Evolutionary conservation across 1,140 invertebrate genomes (phyloP).

Genomic region (Ceratina calcarata): DNA sequence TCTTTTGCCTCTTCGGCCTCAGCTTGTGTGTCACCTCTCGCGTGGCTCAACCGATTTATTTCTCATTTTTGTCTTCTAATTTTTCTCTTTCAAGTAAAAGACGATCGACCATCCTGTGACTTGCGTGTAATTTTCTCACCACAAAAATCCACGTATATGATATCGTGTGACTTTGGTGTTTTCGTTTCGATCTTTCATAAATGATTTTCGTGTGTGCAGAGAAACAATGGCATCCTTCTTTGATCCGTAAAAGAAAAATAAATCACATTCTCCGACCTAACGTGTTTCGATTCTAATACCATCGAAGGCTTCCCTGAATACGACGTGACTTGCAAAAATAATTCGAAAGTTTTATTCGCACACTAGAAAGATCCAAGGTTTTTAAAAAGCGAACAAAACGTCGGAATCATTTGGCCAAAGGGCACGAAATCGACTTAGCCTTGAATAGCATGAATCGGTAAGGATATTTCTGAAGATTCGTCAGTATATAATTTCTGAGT

Average conservation of each 20-base stretch:
- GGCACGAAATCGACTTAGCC: background rate
- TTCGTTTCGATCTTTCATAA: background rate
- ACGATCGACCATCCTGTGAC: conserved; percentile 25
- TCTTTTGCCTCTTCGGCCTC: conserved; percentile 22
- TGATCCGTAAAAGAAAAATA: background rate
- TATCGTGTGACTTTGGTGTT: conserved; percentile 21
- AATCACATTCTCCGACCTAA: background rate
- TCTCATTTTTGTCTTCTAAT: background rate
- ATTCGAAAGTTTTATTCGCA: background rate
- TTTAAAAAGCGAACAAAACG: background rate
- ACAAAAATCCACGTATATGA: background rate
- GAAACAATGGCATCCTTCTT: background rate
- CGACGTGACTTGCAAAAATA: background rate
- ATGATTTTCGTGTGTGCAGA: background rate
- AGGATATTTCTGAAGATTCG: too few species aligned
- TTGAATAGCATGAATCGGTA: background rate
- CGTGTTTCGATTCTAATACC: background rate
- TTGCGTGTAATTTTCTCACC: conserved; percentile 2
- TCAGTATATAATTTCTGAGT: too few species aligned
- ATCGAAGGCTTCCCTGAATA: background rate
- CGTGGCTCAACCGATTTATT: conserved; percentile 8
- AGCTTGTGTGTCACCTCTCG: conserved; percentile 28
- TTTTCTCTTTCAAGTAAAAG: conserved; percentile 19
- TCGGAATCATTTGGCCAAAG: background rate
- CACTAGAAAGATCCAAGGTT: background rate